Evolutionary conservation across 2,113 vertebrate genomes (phyloP).

Genomic region (Poicephalus gulielmi): DNA sequence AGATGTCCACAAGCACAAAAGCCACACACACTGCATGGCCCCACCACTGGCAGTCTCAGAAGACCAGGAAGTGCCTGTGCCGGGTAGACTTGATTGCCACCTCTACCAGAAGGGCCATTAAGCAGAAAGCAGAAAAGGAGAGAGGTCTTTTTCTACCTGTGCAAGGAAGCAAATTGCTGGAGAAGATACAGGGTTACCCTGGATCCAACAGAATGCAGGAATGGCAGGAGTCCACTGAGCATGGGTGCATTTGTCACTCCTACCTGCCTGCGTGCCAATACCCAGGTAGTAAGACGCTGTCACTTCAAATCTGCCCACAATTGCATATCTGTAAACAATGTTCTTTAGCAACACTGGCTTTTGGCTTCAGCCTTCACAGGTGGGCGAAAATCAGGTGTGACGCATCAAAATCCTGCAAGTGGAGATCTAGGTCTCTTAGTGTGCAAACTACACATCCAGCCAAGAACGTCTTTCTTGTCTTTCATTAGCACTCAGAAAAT

Average conservation of each 20-base stretch:
- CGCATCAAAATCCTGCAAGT: neutral
- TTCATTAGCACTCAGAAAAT: neutral
- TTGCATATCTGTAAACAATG: neutral
- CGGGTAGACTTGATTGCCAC: neutral
- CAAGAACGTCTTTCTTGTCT: neutral
- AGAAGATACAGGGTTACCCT: neutral
- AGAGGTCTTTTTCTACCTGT: rapidly evolving
- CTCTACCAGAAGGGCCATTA: neutral
- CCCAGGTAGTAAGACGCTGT: rapidly evolving
- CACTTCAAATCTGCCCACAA: neutral
- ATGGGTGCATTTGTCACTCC: neutral
- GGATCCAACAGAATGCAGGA: neutral
- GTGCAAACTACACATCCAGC: neutral
- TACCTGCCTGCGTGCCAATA: neutral
- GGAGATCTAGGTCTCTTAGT: neutral
- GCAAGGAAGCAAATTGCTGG: neutral
- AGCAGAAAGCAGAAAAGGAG: neutral
- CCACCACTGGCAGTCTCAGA: neutral
- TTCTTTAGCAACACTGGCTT: neutral
- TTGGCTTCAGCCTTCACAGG: neutral
- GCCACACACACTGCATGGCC: rapidly evolving
- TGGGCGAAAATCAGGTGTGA: neutral
- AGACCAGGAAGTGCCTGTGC: neutral
- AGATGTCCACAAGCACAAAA: neutral
- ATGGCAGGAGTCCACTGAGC: neutral